Conservation (phyloP, 2,797 vertebrate genomes). For the Furcifer pardalis region DNA sequence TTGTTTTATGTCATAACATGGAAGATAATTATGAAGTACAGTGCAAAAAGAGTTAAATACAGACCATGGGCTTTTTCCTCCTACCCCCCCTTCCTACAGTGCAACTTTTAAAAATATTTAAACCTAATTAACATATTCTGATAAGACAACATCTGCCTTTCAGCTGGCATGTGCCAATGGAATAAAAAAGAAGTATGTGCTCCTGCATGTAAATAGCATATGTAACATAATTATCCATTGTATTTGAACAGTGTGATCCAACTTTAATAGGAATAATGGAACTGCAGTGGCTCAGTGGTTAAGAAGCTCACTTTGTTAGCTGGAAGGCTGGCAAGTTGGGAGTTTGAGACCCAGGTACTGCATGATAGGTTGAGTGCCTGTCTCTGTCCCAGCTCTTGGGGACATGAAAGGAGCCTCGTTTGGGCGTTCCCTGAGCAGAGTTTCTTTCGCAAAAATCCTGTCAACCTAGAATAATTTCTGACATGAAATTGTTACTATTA, state of each 20-base stretch:
- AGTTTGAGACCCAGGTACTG: too few species aligned
- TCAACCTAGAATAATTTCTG: too few species aligned
- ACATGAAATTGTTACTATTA: too few species aligned
- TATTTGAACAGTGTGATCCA: conserved; percentile 4
- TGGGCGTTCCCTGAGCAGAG: too few species aligned
- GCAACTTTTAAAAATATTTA: conserved; percentile 24
- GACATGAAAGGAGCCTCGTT: too few species aligned
- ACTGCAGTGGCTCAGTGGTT: too few species aligned
- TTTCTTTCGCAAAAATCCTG: too few species aligned
- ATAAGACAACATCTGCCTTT: conserved; percentile 7
- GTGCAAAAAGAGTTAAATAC: conserved; percentile 7
- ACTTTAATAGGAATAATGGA: neutral
- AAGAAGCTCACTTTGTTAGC: too few species aligned
- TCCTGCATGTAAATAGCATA: conserved; percentile 32
- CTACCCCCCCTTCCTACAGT: neutral
- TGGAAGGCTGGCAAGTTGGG: too few species aligned
- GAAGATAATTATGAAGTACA: conserved; percentile 10
- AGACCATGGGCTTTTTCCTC: neutral
- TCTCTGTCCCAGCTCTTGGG: too few species aligned
- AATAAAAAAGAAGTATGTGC: neutral
- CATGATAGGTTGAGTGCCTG: too few species aligned
- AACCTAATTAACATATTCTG: conserved; percentile 26
- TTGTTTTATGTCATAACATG: conserved; percentile 33
- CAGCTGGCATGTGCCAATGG: neutral
- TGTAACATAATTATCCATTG: neutral